phyloP scores from a whole-genome alignment of 2,888 invertebrate species.

The Philonicus albiceps region DNA sequence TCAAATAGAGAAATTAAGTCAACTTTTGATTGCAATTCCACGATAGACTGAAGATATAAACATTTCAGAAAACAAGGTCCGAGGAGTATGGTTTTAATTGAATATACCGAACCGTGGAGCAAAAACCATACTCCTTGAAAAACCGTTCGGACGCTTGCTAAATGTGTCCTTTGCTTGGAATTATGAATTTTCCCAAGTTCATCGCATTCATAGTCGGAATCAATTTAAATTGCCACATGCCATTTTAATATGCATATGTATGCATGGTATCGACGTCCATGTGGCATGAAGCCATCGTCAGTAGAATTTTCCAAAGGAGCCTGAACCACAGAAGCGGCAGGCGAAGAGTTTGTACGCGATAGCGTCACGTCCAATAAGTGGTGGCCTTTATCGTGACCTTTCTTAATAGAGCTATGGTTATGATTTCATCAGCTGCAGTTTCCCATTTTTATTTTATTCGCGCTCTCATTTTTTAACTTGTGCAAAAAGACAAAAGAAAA shows the following conservation, averaged over 20 bases:
- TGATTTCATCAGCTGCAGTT: slow-evolving; percentile 10
- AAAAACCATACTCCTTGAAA: background rate
- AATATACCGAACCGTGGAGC: background rate
- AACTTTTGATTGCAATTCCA: background rate
- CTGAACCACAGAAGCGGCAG: background rate
- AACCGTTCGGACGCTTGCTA: background rate
- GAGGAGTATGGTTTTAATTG: background rate
- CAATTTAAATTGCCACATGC: background rate
- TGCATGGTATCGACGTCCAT: background rate
- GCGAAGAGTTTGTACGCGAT: background rate
- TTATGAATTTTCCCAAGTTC: background rate
- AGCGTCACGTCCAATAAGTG: slow-evolving; percentile 12
- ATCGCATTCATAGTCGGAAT: background rate
- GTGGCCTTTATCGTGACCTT: slow-evolving; percentile 8
- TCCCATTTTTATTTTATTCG: background rate
- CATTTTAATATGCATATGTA: background rate
- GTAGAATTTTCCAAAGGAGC: background rate
- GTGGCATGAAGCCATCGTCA: background rate
- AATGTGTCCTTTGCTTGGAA: background rate
- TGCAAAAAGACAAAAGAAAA: background rate
- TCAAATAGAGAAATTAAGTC: background rate
- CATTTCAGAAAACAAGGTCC: background rate
- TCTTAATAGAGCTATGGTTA: slow-evolving; percentile 15
- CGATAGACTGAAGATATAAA: background rate
- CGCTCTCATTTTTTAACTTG: background rate